Base-by-base conservation (phyloP, 2,888 invertebrate species). In the Oscheius sp. region DNA sequence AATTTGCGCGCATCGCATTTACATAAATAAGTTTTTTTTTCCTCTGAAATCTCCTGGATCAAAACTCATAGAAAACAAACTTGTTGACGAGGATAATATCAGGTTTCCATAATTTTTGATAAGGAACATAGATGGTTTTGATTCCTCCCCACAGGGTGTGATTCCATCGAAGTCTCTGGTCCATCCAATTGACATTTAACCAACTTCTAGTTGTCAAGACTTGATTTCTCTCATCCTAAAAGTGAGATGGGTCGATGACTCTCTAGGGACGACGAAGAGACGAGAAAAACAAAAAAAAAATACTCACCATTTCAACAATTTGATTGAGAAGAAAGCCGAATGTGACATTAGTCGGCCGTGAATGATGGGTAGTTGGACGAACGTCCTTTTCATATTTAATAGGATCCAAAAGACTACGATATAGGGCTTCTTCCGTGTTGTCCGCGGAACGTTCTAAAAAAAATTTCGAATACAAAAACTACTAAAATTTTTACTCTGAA, bases 321-420 rank as follows among this genome's bases (percentile, higher is more conserved):
- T 93, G 92, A 87, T 93, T 92, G 69, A 93, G 88, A 0, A 92
- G 91, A 36, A 93, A 91, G 1, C 92, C 92, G 83, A 93, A 93
- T 68, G 91, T 91, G 81, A 93, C 92, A 70, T 91, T 90, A 24
- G 93, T 89, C 0, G 92, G 91, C 70, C 90, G 89, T 0, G 92
- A 91, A 41, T 92, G 92, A 87, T 92, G 92, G 83, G 91, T 90
- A 4, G 91, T 92, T 0, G 93, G 93, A 41, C 93, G 77, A 20
- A 88, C 86, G 0, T 92, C 91, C 8, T 92, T 90, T 85, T 92
- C 92, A 87, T 93, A 93, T 17, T 73, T 70, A 0, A 32, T 57
- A n/a, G 81, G 80, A 45, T 84, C 77, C 2, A 84, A 67, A 6
- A 84, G 72, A 14, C 77, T 77, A 47, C 78, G 73, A 62, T 85